Conservation (phyloP, 2,797 vertebrate species). For the Cryptoblepharus egeriae region DNA sequence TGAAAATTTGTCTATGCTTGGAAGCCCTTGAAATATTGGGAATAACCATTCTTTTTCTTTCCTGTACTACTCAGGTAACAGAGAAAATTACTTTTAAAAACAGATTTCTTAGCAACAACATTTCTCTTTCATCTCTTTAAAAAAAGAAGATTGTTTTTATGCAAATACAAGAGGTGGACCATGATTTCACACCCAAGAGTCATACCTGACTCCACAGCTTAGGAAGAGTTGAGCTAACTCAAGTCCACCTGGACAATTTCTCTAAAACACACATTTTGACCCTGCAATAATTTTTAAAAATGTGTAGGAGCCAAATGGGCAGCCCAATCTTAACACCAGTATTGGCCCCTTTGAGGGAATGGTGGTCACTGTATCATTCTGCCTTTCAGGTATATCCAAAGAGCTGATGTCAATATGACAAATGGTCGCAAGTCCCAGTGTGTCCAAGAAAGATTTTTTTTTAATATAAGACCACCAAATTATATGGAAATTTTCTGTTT, state of each 20-base stretch:
- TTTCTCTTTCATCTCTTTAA: slow-evolving; percentile 22
- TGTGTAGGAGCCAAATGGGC: not conserved
- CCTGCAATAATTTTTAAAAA: not conserved
- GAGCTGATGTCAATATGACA: too few species aligned
- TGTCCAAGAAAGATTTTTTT: not conserved
- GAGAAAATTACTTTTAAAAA: slow-evolving; percentile 60
- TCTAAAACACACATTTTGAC: not conserved
- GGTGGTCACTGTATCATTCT: too few species aligned
- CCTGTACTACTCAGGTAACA: slow-evolving; percentile 69
- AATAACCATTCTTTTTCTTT: slow-evolving; percentile 58
- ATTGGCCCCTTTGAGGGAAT: too few species aligned
- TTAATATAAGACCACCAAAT: not conserved
- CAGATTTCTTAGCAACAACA: slow-evolving; percentile 38
- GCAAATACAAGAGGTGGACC: not conserved
- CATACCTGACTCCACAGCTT: not conserved
- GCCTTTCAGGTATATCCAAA: not conserved
- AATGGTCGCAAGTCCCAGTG: too few species aligned
- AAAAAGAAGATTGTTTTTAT: not conserved
- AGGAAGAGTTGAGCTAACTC: slow-evolving; percentile 2
- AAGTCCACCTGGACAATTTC: not conserved
- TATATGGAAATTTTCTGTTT: not conserved
- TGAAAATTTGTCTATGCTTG: slow-evolving; percentile 65
- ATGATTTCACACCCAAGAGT: not conserved
- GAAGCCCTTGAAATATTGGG: slow-evolving; percentile 61
- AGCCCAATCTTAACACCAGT: too few species aligned